Conservation (phyloP, 2,797 vertebrate genomes). For the Telmatherina bonti region DNA sequence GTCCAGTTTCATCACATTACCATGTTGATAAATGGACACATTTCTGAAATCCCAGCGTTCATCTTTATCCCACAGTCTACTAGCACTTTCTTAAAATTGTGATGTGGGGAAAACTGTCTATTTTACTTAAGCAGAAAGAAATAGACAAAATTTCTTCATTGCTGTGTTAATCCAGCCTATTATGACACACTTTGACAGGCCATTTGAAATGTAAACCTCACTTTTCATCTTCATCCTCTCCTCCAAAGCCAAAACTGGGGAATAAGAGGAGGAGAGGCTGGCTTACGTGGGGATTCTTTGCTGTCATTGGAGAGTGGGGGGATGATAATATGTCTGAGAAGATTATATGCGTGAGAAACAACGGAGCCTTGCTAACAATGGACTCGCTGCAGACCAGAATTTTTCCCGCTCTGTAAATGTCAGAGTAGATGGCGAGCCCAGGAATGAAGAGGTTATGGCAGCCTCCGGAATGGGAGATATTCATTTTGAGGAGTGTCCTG, state of each 20-base stretch:
- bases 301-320: constrained; percentile 31
- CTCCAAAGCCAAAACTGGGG: constrained; percentile 33
- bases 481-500: constrained; percentile 52
- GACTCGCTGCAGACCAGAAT: constrained; percentile 35
- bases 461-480: constrained; percentile 54
- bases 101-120: constrained; percentile 20
- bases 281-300: constrained; percentile 34
- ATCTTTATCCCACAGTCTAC: constrained; percentile 15
- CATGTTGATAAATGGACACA: constrained; percentile 28
- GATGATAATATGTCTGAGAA: constrained; percentile 46
- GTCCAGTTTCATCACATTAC: constrained; percentile 45
- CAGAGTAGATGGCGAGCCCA: constrained; percentile 29
- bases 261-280: constrained; percentile 33
- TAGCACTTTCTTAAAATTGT: not conserved
- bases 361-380: constrained; percentile 23
- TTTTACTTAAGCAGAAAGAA: constrained; percentile 37
- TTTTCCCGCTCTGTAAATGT: constrained; percentile 53
- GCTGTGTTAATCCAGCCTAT: constrained; percentile 16
- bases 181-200: constrained; percentile 32
- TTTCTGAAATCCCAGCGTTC: constrained; percentile 19
- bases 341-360: constrained; percentile 54
- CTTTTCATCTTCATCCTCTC: constrained; percentile 33
- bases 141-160: constrained; percentile 11
- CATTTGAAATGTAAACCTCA: constrained; percentile 16
- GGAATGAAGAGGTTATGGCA: constrained; percentile 45